Evolutionary conservation across 2,888 invertebrate species (phyloP).

Genomic region (Cheilosia urbana): DNA sequence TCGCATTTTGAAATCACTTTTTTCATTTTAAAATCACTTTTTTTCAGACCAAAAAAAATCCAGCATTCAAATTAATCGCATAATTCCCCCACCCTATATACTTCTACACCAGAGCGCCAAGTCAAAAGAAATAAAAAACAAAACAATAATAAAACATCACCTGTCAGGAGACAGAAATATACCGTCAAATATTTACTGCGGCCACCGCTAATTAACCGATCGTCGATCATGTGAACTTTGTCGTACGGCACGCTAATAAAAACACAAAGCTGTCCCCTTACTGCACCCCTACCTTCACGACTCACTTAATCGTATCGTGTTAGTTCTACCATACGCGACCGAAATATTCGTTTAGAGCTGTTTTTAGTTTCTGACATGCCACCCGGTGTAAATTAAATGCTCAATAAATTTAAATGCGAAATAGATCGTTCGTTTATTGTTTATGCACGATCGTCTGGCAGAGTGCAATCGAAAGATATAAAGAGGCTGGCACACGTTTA

Average conservation of each 20-base stretch:
- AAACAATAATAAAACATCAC: constrained; percentile 41
- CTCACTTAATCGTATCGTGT: background rate
- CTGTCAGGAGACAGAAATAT: constrained; percentile 29
- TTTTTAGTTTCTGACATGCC: constrained; percentile 34
- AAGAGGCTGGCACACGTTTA: background rate
- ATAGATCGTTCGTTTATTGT: constrained; percentile 43
- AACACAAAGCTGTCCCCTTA: background rate
- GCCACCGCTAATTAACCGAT: constrained; percentile 48
- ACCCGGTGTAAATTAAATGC: constrained; percentile 60
- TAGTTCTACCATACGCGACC: background rate
- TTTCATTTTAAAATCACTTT: background rate
- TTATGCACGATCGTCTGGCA: background rate
- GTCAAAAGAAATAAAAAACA: background rate
- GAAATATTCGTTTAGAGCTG: constrained; percentile 16
- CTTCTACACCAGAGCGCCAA: background rate
- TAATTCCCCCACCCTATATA: background rate
- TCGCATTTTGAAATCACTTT: constrained; percentile 17
- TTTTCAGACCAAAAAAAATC: background rate
- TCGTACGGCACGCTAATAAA: constrained; percentile 52
- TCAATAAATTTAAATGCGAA: constrained; percentile 60
- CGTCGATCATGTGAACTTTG: constrained; percentile 63
- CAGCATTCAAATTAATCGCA: background rate
- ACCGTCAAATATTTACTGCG: background rate
- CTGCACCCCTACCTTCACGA: background rate
- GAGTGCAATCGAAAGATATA: background rate